Evolutionary conservation across 2,797 vertebrate genomes (phyloP), one percentile per base, ranked within the genome.

Genomic region (Bryconaethiops microstoma): DNA sequence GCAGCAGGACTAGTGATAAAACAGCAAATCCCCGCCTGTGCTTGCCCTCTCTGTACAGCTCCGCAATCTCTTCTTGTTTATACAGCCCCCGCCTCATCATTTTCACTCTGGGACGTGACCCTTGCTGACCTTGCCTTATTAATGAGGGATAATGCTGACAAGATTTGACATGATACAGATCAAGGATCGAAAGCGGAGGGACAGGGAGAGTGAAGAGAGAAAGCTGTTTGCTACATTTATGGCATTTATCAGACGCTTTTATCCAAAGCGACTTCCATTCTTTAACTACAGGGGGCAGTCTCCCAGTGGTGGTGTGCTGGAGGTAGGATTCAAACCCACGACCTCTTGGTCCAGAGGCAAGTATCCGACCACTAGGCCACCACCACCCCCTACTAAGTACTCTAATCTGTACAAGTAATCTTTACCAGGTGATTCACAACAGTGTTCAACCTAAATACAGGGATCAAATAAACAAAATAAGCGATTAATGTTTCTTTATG

Each of bases 141-240:
- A 81, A 81, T 63, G 54, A 81, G 57, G 57, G 25, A 80, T 76
- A 54, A 63, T 45, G 29, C 17, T 70, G 55, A 62, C 17, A 40
- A 40, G 73, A 76, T 70, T 35, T 55, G 50, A 29, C 48, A 54
- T 54, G 7, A 71, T 71, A 21, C 35, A 71, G 23, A 29, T 54
- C 23, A 29, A 35, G 69, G 35, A 29, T 6, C 29, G 25, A 71
- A 40, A 40, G 54, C 12, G 6, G 45, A 39, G 10, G 21, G 23
- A 35, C 21, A 52, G 12, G 23, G 14, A 45, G 21, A 21, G 9
- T 16, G 14, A 4, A 12, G 59, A 35, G 25, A 64, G 5, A 13
- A 48, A 21, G 25, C 7, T 2, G 9, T 23, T 5, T 57, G 10
- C 5, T 57, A n/a, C n/a, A n/a, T n/a, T n/a, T n/a, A n/a, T n/a